A percentile compares a stretch with the other conserved stretches of the same genome.
These are phyloP conservation scores for Macropodus opercularis DNA, from an alignment of 2,797 vertebrate genomes.

Conservation along the genomic window DNA sequence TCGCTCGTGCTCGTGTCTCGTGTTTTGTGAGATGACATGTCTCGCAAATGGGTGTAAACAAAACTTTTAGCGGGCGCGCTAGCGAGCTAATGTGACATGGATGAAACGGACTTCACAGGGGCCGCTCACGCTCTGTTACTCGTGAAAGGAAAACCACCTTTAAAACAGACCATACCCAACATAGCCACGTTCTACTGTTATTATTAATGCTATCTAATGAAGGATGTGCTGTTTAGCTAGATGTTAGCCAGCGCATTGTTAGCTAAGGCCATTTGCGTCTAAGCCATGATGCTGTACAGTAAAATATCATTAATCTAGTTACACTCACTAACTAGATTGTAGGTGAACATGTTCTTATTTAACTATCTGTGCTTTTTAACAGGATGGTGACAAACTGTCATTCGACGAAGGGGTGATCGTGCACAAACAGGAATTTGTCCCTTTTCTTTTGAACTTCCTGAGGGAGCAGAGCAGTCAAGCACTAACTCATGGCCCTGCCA, in stretches of 20 bases:
- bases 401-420: constrained; percentile 68
- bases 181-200: background rate
- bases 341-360: too few species aligned
- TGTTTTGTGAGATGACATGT: constrained; percentile 58
- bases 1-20: rapidly evolving
- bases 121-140: constrained; percentile 5
- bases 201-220: background rate
- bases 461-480: constrained; percentile 93
- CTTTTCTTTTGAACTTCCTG: constrained; percentile 95
- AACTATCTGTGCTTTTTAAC: constrained; percentile 27
- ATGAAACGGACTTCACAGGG: background rate
- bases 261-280: constrained; percentile 23
- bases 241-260: constrained; percentile 25
- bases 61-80: constrained; percentile 72
- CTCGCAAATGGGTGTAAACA: constrained; percentile 71
- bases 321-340: too few species aligned
- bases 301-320: background rate
- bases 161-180: background rate
- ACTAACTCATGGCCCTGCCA: constrained; percentile 91
- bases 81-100: constrained; percentile 42
- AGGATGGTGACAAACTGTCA: constrained; percentile 74
- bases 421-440: constrained; percentile 92
- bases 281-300: background rate
- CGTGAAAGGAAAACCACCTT: background rate
- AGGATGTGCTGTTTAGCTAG: background rate